These are phyloP conservation scores for Lucilia sericata DNA, from an alignment of 1,140 invertebrate species.

Conservation along the genomic window DNA sequence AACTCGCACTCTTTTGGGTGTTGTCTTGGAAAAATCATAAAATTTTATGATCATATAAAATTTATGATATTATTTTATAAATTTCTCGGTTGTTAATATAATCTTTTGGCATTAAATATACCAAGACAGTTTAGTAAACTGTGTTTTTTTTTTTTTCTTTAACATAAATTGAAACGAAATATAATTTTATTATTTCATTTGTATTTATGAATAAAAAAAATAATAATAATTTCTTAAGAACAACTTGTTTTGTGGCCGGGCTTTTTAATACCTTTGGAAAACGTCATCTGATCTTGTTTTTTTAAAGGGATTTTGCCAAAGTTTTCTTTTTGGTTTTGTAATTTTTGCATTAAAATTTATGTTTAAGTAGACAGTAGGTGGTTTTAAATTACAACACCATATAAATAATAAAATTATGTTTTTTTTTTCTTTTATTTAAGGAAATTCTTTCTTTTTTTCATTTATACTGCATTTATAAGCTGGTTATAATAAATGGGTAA, in stretches of 20 bases:
- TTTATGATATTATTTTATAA: constrained; percentile 37
- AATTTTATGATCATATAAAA: constrained; percentile 38
- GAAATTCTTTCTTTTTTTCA: neutral
- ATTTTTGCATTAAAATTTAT: constrained; percentile 31
- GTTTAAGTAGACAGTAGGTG: constrained; percentile 42
- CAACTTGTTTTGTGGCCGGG: neutral
- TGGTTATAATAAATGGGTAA: neutral
- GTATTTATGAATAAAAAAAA: neutral
- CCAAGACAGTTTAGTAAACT: neutral
- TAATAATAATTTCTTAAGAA: neutral
- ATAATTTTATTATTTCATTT: neutral
- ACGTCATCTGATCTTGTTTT: constrained; percentile 31
- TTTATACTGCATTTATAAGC: neutral
- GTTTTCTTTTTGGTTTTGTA: neutral
- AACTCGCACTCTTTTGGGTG: neutral
- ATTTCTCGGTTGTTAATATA: constrained; percentile 13
- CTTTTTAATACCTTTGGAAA: constrained; percentile 6
- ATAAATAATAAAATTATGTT: constrained; percentile 24
- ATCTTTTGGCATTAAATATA: neutral
- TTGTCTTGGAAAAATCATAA: constrained; percentile 39
- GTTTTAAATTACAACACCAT: constrained; percentile 42
- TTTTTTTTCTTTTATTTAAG: neutral
- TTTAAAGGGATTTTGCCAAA: neutral
- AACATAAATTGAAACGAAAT: neutral
- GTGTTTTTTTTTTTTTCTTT: constrained; percentile 5